Percentiles rank a stretch among this genome's conserved stretches.
These are phyloP conservation scores for Catocala nupta DNA, from an alignment of 2,888 invertebrate genomes.

Conservation along the genomic window DNA sequence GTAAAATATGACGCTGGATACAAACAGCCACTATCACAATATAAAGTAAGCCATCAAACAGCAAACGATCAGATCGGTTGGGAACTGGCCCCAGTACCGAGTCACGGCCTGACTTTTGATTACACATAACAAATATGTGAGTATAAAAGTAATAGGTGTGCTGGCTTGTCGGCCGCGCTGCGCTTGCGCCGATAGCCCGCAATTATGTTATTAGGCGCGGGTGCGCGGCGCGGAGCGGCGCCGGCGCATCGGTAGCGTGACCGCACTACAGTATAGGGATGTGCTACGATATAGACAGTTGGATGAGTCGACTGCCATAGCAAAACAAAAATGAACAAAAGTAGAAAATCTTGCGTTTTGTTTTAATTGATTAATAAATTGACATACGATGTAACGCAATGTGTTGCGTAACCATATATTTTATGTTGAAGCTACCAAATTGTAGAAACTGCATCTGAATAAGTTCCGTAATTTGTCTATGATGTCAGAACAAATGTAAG, in stretches of 20 bases:
- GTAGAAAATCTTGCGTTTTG: too few species aligned
- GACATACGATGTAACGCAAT: too few species aligned
- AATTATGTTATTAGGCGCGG: slow-evolving; percentile 72
- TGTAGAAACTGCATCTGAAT: too few species aligned
- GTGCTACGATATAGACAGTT: slow-evolving; percentile 1
- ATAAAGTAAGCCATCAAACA: background rate
- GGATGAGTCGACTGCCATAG: too few species aligned
- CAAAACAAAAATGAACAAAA: too few species aligned
- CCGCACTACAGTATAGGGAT: slow-evolving; percentile 35
- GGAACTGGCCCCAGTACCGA: background rate
- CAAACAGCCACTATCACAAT: background rate
- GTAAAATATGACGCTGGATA: background rate
- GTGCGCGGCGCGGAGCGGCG: slow-evolving; percentile 35
- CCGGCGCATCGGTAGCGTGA: slow-evolving; percentile 36
- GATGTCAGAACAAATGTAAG: too few species aligned
- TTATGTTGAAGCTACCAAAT: too few species aligned
- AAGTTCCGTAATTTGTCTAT: too few species aligned
- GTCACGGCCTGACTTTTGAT: slow-evolving; percentile 35
- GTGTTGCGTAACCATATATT: too few species aligned
- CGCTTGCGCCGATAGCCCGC: slow-evolving; percentile 53
- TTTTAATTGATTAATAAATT: too few species aligned
- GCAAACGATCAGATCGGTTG: background rate
- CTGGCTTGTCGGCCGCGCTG: slow-evolving; percentile 22
- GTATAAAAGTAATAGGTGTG: slow-evolving; percentile 23
- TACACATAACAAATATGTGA: slow-evolving; percentile 39